These are phyloP conservation scores for Ptycholaimellus sp. DNA, from an alignment of 2,888 invertebrate genomes.

Conservation along the genomic window DNA sequence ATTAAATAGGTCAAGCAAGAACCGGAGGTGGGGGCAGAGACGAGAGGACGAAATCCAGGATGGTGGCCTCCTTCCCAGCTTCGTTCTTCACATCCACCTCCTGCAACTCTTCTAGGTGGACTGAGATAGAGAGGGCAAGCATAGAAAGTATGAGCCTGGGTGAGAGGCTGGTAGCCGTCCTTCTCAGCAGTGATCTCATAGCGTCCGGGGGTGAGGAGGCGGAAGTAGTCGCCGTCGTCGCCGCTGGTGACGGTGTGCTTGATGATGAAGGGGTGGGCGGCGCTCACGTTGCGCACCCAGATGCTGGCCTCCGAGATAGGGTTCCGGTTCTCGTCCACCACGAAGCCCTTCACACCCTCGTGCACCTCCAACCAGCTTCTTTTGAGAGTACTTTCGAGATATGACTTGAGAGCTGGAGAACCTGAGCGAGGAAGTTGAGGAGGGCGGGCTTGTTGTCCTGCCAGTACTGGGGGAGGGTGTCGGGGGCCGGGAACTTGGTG, in stretches of 20 bases:
- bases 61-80: not conserved
- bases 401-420: too few relatives aligned
- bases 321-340: conserved; percentile 35
- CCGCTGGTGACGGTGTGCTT: conserved; percentile 54
- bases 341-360: conserved; percentile 47
- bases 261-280: conserved; percentile 35
- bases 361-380: conserved; percentile 36
- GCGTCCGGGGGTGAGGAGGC: conserved; percentile 49
- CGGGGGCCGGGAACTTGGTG: conserved; percentile 47
- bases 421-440: conserved; percentile 48
- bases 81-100: conserved; percentile 34
- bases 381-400: too few relatives aligned
- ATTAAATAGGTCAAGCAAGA: too few relatives aligned
- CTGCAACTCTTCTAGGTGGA: not conserved
- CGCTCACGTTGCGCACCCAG: conserved; percentile 43
- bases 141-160: conserved; percentile 25
- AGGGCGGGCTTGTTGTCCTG: conserved; percentile 50
- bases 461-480: conserved; percentile 45
- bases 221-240: conserved; percentile 35
- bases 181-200: conserved; percentile 48
- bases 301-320: conserved; percentile 45
- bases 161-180: conserved; percentile 43
- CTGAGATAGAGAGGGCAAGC: not conserved
- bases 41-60: conserved; percentile 6
- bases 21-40: too few relatives aligned